These are phyloP conservation scores for Cosmia pyralina DNA, from an alignment of 2,888 invertebrate genomes.

Conservation along the genomic window DNA sequence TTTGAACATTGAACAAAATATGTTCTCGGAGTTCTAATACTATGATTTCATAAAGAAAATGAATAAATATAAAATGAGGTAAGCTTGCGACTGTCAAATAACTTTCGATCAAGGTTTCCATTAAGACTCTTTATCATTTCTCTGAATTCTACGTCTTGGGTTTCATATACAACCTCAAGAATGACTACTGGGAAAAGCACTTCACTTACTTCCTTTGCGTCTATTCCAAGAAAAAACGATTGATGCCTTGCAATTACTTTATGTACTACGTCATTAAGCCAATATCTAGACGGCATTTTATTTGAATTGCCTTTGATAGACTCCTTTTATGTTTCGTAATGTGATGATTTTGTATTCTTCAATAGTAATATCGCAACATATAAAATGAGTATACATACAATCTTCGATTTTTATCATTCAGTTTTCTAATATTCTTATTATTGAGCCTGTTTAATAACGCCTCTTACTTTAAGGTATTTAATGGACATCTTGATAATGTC, in stretches of 20 bases:
- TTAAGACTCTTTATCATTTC: not conserved
- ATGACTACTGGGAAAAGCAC: conserved; percentile 15
- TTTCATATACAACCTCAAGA: conserved; percentile 2
- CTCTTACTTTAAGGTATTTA: not conserved
- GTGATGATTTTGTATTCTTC: not conserved
- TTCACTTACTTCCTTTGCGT: conserved; percentile 16
- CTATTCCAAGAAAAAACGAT: conserved; percentile 23
- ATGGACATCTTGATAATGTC: not conserved
- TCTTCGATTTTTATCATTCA: not conserved
- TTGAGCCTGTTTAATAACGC: not conserved
- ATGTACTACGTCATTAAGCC: conserved; percentile 25
- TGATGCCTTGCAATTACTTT: conserved; percentile 36
- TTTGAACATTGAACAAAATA: not conserved
- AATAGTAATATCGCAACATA: not conserved
- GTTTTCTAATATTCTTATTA: not conserved
- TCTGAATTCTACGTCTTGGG: not conserved
- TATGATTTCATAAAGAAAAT: not conserved
- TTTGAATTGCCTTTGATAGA: conserved; percentile 23
- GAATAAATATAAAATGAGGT: not conserved
- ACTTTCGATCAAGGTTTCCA: not conserved
- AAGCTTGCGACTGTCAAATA: not conserved
- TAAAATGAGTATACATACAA: not conserved
- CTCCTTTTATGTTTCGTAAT: conserved; percentile 4
- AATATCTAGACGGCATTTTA: conserved; percentile 16
- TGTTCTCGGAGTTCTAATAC: not conserved